These are phyloP conservation scores for Heliopora coerulea DNA, from an alignment of 92 coral and sea anemone species.

Conservation along the genomic window DNA sequence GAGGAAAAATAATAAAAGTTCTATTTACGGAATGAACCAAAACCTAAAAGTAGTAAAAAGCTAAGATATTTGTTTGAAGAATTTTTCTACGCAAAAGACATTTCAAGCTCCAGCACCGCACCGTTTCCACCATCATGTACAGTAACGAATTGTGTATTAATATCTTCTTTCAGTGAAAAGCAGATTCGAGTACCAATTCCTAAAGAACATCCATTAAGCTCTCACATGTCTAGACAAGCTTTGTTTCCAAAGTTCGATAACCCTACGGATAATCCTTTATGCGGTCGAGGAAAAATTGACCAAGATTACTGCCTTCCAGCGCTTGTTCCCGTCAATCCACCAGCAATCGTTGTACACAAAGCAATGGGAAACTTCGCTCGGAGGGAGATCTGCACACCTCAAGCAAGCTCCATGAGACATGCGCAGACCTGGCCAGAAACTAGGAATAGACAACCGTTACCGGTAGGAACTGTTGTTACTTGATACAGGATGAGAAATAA, in stretches of 20 bases:
- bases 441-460: constrained; percentile 49
- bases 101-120: too few species aligned
- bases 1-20: too few species aligned
- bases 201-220: constrained; percentile 86
- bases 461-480: constrained; percentile 51
- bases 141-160: too few species aligned
- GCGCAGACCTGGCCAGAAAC: constrained; percentile 40
- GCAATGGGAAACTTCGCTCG: constrained; percentile 99
- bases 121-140: too few species aligned
- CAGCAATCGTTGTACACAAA: constrained; percentile 66
- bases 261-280: constrained; percentile 43
- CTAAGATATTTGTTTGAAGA: too few species aligned
- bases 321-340: constrained; percentile 62
- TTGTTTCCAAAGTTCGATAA: constrained; percentile 81
- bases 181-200: constrained; percentile 82
- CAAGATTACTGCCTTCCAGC: constrained; percentile 31
- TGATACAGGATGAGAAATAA: too few species aligned
- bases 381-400: constrained; percentile 67
- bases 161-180: constrained; percentile 54
- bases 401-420: constrained; percentile 31
- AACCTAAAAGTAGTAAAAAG: too few species aligned
- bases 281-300: not conserved
- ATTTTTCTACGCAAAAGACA: too few species aligned
- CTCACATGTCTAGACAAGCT: constrained; percentile 95
- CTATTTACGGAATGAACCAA: too few species aligned